A percentile compares a stretch with the other conserved stretches of the same genome.
Evolutionary conservation across 2,113 vertebrate genomes (phyloP).

Genomic region (Anarrhichthys ocellatus): DNA sequence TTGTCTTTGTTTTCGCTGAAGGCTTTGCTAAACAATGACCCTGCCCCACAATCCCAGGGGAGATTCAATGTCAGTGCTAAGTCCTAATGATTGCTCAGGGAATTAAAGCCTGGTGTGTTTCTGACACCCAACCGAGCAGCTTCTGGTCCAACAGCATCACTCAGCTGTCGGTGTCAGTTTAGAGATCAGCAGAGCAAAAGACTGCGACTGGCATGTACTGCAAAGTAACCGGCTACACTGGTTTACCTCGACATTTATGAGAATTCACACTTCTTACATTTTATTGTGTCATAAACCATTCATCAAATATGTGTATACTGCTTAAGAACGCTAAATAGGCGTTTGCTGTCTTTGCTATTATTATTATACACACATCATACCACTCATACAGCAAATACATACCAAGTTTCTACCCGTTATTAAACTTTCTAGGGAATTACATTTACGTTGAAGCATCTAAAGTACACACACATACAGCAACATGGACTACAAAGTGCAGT

Average conservation of each 20-base stretch:
- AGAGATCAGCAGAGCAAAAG: neutral
- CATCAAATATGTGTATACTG: neutral
- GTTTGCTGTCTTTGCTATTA: neutral
- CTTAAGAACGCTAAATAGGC: neutral
- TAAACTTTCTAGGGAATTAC: neutral
- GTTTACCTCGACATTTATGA: neutral
- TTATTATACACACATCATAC: neutral
- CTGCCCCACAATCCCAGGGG: neutral
- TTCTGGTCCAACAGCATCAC: slow-evolving; percentile 3
- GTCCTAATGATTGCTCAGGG: slow-evolving; percentile 54
- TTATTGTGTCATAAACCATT: neutral
- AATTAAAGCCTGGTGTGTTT: slow-evolving; percentile 34
- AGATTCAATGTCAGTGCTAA: slow-evolving; percentile 52
- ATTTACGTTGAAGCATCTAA: neutral
- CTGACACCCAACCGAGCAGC: slow-evolving; percentile 16
- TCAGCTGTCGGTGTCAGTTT: neutral
- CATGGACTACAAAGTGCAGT: neutral
- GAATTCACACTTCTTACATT: neutral
- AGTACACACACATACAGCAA: neutral
- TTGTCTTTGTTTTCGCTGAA: neutral
- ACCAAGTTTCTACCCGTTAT: neutral
- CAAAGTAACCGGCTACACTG: neutral
- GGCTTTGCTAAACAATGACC: neutral
- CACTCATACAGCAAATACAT: neutral
- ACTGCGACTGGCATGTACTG: neutral